Conservation (phyloP, 2,888 invertebrate genomes). For the Epirrita christyi region DNA sequence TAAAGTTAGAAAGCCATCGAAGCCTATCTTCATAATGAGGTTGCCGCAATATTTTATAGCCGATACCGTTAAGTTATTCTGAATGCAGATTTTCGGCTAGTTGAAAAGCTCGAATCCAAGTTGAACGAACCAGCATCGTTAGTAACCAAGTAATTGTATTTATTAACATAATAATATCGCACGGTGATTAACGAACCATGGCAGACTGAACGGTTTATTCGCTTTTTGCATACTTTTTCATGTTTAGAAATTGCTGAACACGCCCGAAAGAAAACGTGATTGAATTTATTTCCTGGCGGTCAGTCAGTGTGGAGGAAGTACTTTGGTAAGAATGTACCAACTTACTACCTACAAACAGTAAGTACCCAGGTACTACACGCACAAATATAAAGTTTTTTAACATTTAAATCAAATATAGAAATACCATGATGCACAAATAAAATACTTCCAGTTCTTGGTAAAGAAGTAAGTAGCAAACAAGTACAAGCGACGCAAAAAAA, state of each 20-base stretch:
- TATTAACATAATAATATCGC: conserved; percentile 76
- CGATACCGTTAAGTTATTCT: conserved; percentile 34
- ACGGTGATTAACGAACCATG: conserved; percentile 69
- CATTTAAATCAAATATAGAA: too few relatives aligned
- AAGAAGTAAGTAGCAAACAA: too few relatives aligned
- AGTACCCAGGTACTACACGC: background rate
- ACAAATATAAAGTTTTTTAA: too few relatives aligned
- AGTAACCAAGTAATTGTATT: conserved; percentile 70
- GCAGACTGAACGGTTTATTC: conserved; percentile 58
- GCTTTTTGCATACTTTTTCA: conserved; percentile 49
- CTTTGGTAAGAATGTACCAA: too few relatives aligned
- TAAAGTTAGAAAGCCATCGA: conserved; percentile 4
- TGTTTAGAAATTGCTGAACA: conserved; percentile 39
- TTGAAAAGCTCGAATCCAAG: conserved; percentile 46
- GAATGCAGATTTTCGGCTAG: conserved; percentile 39
- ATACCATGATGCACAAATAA: too few relatives aligned
- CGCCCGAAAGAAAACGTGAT: conserved; percentile 31
- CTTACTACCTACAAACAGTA: background rate
- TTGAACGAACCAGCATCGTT: conserved; percentile 61
- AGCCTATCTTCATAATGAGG: conserved; percentile 10
- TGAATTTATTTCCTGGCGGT: conserved; percentile 30
- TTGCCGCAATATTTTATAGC: conserved; percentile 18
- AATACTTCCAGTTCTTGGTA: too few relatives aligned
- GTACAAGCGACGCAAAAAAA: too few relatives aligned
- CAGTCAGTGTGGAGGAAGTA: conserved; percentile 21